Evolutionary conservation across 1,140 invertebrate genomes (phyloP).

Genomic region (Leptestheria dahalacensis): DNA sequence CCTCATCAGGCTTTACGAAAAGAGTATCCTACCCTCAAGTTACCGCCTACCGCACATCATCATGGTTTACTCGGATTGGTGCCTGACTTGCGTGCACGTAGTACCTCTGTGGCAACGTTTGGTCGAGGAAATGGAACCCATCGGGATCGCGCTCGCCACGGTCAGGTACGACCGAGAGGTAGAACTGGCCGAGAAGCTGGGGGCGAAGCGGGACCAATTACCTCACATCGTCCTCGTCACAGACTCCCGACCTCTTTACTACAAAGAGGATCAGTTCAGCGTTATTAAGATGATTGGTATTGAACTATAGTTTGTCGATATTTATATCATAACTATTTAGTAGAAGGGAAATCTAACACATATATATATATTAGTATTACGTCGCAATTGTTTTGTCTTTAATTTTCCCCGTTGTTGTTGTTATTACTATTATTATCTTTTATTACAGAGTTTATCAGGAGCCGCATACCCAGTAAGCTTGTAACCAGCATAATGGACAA

Average conservation of each 20-base stretch:
- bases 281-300: slow-evolving; percentile 62
- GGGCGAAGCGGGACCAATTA: slow-evolving; percentile 47
- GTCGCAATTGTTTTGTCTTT: slow-evolving; percentile 3
- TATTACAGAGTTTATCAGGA: slow-evolving; percentile 64
- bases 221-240: slow-evolving; percentile 67
- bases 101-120: slow-evolving; percentile 66
- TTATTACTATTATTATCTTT: slow-evolving; percentile 1
- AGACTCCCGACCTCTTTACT: slow-evolving; percentile 61
- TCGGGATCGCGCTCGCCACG: slow-evolving; percentile 41
- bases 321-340: too few relatives aligned
- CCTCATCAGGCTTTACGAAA: slow-evolving; percentile 62
- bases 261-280: slow-evolving; percentile 57
- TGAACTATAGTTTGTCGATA: too few relatives aligned
- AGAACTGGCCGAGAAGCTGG: slow-evolving; percentile 52
- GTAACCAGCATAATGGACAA: slow-evolving; percentile 50
- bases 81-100: slow-evolving; percentile 71
- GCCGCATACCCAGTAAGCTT: slow-evolving; percentile 65
- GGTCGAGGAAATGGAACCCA: slow-evolving; percentile 64
- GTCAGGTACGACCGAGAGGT: slow-evolving; percentile 70
- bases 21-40: slow-evolving; percentile 67
- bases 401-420: background rate
- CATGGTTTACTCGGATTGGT: slow-evolving; percentile 85
- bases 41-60: slow-evolving; percentile 60
- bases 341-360: too few relatives aligned
- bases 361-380: too few relatives aligned